These are phyloP conservation scores for Corythornis madagascariensis DNA, from an alignment of 2,113 vertebrate genomes.

Conservation along the genomic window DNA sequence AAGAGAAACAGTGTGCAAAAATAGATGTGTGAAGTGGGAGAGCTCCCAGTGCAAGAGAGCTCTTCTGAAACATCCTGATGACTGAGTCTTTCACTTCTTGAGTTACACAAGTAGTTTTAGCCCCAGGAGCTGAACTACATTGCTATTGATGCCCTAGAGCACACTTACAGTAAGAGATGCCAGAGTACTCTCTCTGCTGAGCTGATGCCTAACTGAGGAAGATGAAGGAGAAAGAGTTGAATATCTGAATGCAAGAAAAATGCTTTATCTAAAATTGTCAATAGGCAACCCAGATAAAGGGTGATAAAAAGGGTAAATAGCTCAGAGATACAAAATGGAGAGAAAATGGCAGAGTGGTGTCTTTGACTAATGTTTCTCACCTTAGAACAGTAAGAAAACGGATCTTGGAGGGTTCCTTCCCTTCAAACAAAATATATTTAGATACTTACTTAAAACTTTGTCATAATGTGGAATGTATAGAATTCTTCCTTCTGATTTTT, in stretches of 20 bases:
- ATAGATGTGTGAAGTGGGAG: not conserved
- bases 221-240: not conserved
- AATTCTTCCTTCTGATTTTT: conserved; percentile 36
- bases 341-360: not conserved
- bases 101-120: not conserved
- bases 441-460: not conserved
- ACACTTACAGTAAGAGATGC: not conserved
- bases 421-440: not conserved
- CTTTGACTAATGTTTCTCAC: not conserved
- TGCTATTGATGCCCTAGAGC: not conserved
- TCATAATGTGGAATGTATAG: not conserved
- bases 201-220: not conserved
- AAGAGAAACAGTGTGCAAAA: not conserved
- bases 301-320: not conserved
- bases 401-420: not conserved
- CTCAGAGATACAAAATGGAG: not conserved
- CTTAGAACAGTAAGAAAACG: not conserved
- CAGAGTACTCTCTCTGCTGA: not conserved
- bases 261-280: not conserved
- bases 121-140: not conserved
- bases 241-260: not conserved
- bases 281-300: not conserved
- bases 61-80: not conserved
- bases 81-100: not conserved
- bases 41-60: not conserved